Base-by-base conservation (phyloP, 2,797 vertebrate species). In the Phylloscopus collybita region DNA sequence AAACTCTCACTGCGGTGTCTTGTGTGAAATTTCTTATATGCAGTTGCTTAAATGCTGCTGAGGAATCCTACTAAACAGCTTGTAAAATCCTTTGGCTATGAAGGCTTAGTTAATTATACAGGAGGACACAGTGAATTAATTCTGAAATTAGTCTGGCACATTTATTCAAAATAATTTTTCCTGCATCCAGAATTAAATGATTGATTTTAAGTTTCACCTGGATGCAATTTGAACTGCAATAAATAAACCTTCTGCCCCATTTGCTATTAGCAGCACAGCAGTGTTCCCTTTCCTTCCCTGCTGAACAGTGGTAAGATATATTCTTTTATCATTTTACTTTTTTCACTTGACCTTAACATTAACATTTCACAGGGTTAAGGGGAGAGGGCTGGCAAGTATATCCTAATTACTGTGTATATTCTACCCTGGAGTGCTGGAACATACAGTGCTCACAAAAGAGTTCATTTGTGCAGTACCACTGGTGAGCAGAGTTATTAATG, bases 121-220 rank as follows among this genome's bases (percentile, higher is more conserved):
- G 18, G 23, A 78, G 19, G n/a, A 90, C 19, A 69, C n/a, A 57
- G 38, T 11, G 32, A 80, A 64, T 80, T 91, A 64, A 79, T 69
- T 65, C 26, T 88, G 62, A 91, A 90, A 93, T 81, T 62, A 67
- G 15, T 44, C 66, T 50, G 14, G 10, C 29, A 72, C 21, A 0
- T 42, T 95, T 93, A 84, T 81, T 83, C 18, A 72, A 81, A 93
- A n/a, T 47, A 36, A 6, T 54, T 88, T 90, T 80, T 83, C 29
- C 50, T 88, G 50, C 40, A 80, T 40, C 81, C 32, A 72, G 13
- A 93, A 69, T 80, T 66, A 74, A 45, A 74, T 26, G 9, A 80
- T 45, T 86, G 29, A 47, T 65, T 64, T 36, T 8, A 66, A 56
- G 23, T 95, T 90, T 91, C 53, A 79, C 60, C 69, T 86, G 89